Evolutionary conservation across 1,140 invertebrate species (phyloP), one percentile per base, ranked within the genome.

Genomic region (Cotesia glomerata): DNA sequence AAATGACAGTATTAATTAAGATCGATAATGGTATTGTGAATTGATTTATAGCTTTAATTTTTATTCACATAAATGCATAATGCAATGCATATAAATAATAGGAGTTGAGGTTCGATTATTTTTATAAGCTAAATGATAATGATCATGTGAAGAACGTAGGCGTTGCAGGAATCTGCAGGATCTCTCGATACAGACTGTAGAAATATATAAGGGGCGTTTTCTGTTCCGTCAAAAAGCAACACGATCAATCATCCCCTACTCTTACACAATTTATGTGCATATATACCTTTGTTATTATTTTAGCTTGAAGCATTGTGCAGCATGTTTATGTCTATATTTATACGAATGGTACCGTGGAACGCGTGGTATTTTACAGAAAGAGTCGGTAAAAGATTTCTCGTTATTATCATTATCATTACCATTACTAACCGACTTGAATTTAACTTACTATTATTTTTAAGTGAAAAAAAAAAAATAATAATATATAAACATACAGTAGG

Each of bases 211-310:
- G 58, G 54, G 74, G 69, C 69, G 70, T 75, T 72, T 75, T 52
- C 34, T 52, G 39, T 14, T 39, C 52, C 69, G 74, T 75, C 74
- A 63, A 75, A 75, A 75, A 72, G 74, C 70, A 69, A 63, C 71
- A 75, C 74, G 74, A 75, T 75, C 71, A 75, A 75, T 75, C 74
- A 75, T 72, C 61, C 74, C 65, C 70, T 67, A 66, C 34, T 58
- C 45, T 13, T 36, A 32, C 65, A 45, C 68, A 18, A 39, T 45
- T 9, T 45, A 45, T 16, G 56, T 35, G 11, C 56, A 56, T 26
- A 62, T 35, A 39, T 58, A 39, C 13, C 39, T 7, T 45, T 7
- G 11, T 9, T 45, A 45, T 45, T 45, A 11, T 45, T 45, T 7
- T 45, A 45, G 39, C 39, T 45, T 45, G 39, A 45, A 45, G 39